phyloP scores from a whole-genome alignment of 35 echinoderm and acorn worm genomes.

The Stichopus chloronotus region DNA sequence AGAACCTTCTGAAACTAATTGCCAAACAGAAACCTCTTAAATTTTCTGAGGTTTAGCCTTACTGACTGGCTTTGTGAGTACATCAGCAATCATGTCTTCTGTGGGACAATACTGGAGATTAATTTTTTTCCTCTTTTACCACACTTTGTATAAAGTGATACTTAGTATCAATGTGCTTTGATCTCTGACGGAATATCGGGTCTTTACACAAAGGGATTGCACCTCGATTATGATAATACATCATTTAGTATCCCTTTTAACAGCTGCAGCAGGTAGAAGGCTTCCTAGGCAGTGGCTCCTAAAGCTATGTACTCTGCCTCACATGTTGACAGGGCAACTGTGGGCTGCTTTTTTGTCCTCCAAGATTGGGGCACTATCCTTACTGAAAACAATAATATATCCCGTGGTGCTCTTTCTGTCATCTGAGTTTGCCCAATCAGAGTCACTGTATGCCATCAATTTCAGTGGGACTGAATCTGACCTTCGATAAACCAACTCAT shows the following conservation, averaged over 20 bases:
- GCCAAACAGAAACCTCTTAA: no score
- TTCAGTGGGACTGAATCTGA: not conserved
- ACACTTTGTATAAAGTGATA: conserved; percentile 40
- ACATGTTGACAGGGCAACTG: conserved; percentile 12
- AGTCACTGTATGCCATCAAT: conserved; percentile 39
- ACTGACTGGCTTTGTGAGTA: no score
- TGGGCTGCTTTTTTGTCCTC: not conserved
- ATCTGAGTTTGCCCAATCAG: conserved; percentile 36
- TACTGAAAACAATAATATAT: conserved; percentile 25
- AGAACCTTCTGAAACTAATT: not conserved
- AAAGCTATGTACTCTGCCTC: conserved; percentile 52
- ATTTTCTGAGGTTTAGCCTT: no score
- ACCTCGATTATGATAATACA: conserved; percentile 12
- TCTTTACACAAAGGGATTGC: conserved; percentile 40
- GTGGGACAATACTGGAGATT: conserved; percentile 54
- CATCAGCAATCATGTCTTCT: conserved; percentile 35
- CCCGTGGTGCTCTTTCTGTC: conserved; percentile 42
- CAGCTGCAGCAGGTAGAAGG: conserved; percentile 2
- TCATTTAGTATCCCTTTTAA: not conserved
- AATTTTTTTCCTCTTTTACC: conserved; percentile 50
- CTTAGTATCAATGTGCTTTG: conserved; percentile 56
- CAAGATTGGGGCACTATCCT: not conserved
- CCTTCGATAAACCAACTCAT: conserved; percentile 21
- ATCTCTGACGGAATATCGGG: conserved; percentile 33
- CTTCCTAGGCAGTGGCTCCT: conserved; percentile 18